phyloP scores from a whole-genome alignment of 2,888 invertebrate species.

The Rhingia rostrata region DNA sequence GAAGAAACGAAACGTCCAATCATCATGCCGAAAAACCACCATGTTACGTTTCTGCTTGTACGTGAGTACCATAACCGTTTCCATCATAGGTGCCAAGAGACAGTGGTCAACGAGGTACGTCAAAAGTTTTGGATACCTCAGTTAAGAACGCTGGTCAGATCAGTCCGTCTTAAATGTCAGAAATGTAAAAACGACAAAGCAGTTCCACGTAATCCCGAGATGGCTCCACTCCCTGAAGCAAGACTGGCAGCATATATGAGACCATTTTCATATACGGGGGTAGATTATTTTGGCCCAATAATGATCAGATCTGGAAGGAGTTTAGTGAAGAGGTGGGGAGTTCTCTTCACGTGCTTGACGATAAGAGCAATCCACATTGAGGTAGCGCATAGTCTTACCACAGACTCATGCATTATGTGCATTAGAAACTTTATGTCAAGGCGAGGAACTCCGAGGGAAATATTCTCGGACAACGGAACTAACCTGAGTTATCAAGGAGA shows the following conservation, averaged over 20 bases:
- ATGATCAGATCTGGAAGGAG: too few species aligned
- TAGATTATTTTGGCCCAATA: too few species aligned
- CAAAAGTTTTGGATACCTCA: neutral
- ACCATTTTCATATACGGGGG: too few species aligned
- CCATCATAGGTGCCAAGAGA: neutral
- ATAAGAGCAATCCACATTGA: too few species aligned
- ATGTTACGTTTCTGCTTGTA: neutral
- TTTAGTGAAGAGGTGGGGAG: too few species aligned
- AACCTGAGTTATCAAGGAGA: slow-evolving; percentile 18
- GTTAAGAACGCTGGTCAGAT: neutral
- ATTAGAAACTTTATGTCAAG: slow-evolving; percentile 44
- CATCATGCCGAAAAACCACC: neutral
- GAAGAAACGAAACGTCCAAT: neutral
- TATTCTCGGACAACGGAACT: slow-evolving; percentile 56
- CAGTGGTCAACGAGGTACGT: neutral
- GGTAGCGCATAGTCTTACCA: too few species aligned
- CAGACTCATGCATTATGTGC: slow-evolving; percentile 51
- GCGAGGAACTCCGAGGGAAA: slow-evolving; percentile 28
- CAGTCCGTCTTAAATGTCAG: neutral
- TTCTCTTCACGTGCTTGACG: too few species aligned
- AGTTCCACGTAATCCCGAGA: neutral
- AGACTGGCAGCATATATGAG: too few species aligned
- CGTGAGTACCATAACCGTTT: neutral
- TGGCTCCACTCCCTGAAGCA: neutral
- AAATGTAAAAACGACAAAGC: neutral